Evolutionary conservation across 2,113 vertebrate species (phyloP), one percentile per base, ranked within the genome.

Genomic region (Platysternon megacephalum): DNA sequence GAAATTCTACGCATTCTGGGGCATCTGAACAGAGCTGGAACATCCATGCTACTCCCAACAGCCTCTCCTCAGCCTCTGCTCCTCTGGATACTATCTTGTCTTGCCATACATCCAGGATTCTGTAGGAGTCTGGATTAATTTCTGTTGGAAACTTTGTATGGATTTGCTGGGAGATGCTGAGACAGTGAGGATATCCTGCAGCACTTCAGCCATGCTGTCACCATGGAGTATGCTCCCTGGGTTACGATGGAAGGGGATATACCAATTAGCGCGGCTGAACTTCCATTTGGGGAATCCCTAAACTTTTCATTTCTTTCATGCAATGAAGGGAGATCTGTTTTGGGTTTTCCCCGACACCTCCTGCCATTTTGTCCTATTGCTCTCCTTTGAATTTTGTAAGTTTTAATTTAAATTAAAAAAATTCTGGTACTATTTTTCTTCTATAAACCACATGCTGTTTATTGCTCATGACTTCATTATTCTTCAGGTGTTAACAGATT

Each of bases 281-380:
- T 48, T 7, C 16, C 85, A 95, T 94, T 95, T 93, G 81, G 4
- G 84, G 72, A 84, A 74, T 95, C 90, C 84, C 52, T 91, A n/a
- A 95, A 65, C 49, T 87, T 86, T 44, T 82, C 76, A 95, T 91
- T 84, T 92, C 80, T 80, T 88, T 29, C 87, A 61, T 48, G 2
- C 76, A 48, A 12, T 8, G 42, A 8, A 78, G 22, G 39, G 13
- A 78, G 24, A 78, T 46, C 42, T 79, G 46, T 3, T 85, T 80
- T 81, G n/a, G 35, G 65, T 82, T 86, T 87, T 10, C n/a, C 17
- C 28, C 49, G 61, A 39, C 76, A 32, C 29, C 87, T 26, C 87
- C 11, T 8, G 1, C 85, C 92, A 78, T 78, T 46, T 78, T 46
- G 26, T 16, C 22, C 4, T 26, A 16, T 29, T 46, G 11, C 6